Conservation (phyloP, 2,888 invertebrate genomes). For the Trisateles emortualis region DNA sequence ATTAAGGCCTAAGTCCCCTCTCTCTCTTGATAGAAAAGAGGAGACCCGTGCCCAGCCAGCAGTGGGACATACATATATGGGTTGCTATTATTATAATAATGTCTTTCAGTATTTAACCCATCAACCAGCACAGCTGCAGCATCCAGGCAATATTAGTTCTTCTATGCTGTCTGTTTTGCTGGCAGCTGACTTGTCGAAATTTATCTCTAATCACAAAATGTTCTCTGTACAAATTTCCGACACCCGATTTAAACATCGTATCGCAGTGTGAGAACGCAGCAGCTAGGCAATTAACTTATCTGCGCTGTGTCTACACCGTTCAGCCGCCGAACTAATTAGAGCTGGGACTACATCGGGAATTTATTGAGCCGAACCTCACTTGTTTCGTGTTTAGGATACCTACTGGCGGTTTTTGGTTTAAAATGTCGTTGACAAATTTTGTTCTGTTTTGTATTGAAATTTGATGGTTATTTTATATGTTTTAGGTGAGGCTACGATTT, state of each 20-base stretch:
- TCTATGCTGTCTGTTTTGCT: too few species aligned
- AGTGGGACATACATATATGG: too few species aligned
- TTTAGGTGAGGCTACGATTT: neutral
- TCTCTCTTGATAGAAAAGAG: too few species aligned
- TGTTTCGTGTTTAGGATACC: slow-evolving; percentile 39
- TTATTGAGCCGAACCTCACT: slow-evolving; percentile 54
- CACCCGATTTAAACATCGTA: slow-evolving; percentile 15
- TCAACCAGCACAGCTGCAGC: too few species aligned
- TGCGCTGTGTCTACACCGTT: slow-evolving; percentile 49
- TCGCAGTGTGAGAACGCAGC: slow-evolving; percentile 48
- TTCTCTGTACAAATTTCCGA: slow-evolving; percentile 2
- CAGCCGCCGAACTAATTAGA: slow-evolving; percentile 60
- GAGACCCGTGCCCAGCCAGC: too few species aligned
- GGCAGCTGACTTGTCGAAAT: too few species aligned
- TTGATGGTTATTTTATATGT: neutral
- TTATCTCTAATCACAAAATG: too few species aligned
- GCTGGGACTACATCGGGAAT: slow-evolving; percentile 53
- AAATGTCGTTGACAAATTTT: slow-evolving; percentile 17
- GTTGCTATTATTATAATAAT: too few species aligned
- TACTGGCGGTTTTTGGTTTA: slow-evolving; percentile 6
- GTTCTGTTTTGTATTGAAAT: neutral
- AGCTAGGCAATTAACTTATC: slow-evolving; percentile 61
- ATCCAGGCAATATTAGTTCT: too few species aligned
- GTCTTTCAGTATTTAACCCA: too few species aligned
- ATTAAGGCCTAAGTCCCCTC: too few species aligned